Conservation (phyloP, 64 coral and sea anemone genomes). For the Anthopleura sola region DNA sequence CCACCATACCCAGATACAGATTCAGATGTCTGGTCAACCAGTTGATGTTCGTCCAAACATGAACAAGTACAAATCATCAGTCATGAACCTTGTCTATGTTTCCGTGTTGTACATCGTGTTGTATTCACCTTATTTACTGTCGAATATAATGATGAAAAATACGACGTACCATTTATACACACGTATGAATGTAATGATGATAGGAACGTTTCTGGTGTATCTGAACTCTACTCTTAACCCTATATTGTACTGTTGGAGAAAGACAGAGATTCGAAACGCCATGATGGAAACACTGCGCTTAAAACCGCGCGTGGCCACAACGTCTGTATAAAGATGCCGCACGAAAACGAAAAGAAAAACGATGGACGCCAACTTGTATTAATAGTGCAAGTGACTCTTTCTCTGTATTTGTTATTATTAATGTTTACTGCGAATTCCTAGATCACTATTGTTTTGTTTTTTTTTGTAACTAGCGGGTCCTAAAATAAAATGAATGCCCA, state of each 20-base stretch:
- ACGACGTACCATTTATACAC: neutral
- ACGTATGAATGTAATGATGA: neutral
- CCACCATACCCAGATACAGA: slow-evolving; percentile 11
- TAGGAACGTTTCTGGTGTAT: neutral
- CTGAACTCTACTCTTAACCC: neutral
- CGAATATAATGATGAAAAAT: neutral
- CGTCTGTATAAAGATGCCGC: too few relatives aligned
- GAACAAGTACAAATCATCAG: neutral
- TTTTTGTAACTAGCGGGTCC: too few relatives aligned
- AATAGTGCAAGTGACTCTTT: too few relatives aligned
- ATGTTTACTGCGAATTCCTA: too few relatives aligned
- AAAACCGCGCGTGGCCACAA: too few relatives aligned
- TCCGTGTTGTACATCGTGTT: neutral
- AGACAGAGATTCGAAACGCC: neutral
- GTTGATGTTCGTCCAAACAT: neutral
- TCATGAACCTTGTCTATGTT: neutral
- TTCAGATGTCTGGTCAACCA: neutral
- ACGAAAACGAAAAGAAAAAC: too few relatives aligned
- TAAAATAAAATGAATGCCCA: too few relatives aligned
- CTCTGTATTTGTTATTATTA: too few relatives aligned
- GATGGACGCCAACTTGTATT: too few relatives aligned
- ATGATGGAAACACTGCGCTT: neutral
- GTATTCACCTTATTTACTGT: neutral
- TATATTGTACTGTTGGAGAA: neutral
- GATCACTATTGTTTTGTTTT: too few relatives aligned